These are phyloP conservation scores for Mormyrus proboscirostris DNA, from an alignment of 2,797 vertebrate genomes.

Conservation along the genomic window DNA sequence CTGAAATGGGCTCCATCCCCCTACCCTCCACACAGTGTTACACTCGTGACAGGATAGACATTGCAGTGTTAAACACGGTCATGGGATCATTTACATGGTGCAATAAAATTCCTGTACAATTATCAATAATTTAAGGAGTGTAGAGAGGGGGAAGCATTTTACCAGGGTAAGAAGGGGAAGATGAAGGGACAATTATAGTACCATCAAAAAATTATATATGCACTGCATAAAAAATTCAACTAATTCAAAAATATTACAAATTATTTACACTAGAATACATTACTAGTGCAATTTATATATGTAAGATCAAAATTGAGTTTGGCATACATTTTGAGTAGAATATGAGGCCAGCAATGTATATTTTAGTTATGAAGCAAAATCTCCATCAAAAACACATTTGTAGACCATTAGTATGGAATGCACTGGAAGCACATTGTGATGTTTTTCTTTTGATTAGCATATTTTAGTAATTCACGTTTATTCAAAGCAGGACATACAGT, in stretches of 20 bases:
- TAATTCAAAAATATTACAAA: not conserved
- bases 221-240: not conserved
- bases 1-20: not conserved
- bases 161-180: not conserved
- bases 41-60: not conserved
- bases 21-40: not conserved
- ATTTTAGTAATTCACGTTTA: not conserved
- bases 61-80: not conserved
- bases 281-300: not conserved
- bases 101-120: not conserved
- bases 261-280: not conserved
- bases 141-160: not conserved
- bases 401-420: not conserved
- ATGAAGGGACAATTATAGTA: not conserved
- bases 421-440: not conserved
- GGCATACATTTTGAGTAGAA: not conserved
- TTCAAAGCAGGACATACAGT: not conserved
- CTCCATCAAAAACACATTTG: not conserved
- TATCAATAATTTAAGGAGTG: not conserved
- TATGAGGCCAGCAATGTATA: not conserved
- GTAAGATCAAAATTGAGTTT: not conserved
- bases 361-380: not conserved
- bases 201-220: not conserved
- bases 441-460: not conserved
- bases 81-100: not conserved